Evolutionary conservation across 2,888 invertebrate genomes (phyloP), one percentile per base, ranked within the genome.

Genomic region (Caenorhabditis virilis): DNA sequence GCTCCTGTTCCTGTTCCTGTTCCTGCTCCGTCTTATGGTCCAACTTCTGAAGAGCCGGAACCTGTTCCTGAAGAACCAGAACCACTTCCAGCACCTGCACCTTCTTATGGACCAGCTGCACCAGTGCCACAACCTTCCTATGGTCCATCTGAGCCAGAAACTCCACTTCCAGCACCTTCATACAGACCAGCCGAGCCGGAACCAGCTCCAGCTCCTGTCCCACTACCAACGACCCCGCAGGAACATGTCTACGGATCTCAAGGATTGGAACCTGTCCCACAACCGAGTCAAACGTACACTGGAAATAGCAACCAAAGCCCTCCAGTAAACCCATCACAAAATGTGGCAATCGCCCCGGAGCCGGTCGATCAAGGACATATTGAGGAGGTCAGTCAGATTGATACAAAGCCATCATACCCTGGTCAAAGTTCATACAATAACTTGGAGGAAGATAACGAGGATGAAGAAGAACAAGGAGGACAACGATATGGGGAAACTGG

Each of bases 371-470:
- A n/a, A n/a, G n/a, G n/a, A n/a, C n/a, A n/a, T n/a, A n/a, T n/a
- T n/a, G n/a, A n/a, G n/a, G n/a, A n/a, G n/a, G n/a, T n/a, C n/a
- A n/a, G n/a, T n/a, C n/a, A n/a, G n/a, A n/a, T n/a, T n/a, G n/a
- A 50, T 35, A 50, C 52, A 5, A 52, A 48, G 15, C 52, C 51
- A 50, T 46, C 53, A 0, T 55, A 55, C 11, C 55, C 59, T 5
- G 63, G 52, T 23, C 63, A 69, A 42, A 50, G 60, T 6, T 46
- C 53, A 1, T 69, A 57, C 41, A 57, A 51, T 13, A 69, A 65
- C 35, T 39, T 69, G 15, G 69, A 69, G 42, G 64, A 57, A 48
- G 64, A 69, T 42, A 61, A 69, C 22, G 60, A 57, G 16, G 60
- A 11, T 13, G n/a, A 18, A 15, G 39, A 36, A n/a, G 39, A 22